These are phyloP conservation scores for Bucorvus abyssinicus DNA, from an alignment of 2,797 vertebrate genomes.

Conservation along the genomic window DNA sequence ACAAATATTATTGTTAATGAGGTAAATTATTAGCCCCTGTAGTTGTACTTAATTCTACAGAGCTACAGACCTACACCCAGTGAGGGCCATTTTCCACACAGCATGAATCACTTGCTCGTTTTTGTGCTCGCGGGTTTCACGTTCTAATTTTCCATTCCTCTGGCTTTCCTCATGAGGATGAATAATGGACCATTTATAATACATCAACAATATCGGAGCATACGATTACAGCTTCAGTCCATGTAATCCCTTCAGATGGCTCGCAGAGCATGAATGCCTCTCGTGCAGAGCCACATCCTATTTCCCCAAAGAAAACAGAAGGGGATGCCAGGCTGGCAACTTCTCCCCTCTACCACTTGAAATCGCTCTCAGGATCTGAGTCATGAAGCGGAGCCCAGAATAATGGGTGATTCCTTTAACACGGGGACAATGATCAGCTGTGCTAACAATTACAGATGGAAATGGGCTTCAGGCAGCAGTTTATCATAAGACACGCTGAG, in stretches of 20 bases:
- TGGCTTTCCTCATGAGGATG: neutral
- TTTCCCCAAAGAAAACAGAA: neutral
- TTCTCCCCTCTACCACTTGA: neutral
- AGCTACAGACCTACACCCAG: neutral
- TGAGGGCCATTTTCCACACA: conserved; percentile 9
- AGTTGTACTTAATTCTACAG: neutral
- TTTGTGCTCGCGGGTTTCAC: neutral
- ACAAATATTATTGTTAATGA: neutral
- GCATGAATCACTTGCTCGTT: neutral
- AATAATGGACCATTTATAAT: neutral
- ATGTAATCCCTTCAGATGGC: neutral
- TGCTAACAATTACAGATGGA: neutral
- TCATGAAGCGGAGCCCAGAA: neutral
- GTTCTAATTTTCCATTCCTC: conserved; percentile 37
- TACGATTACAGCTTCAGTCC: neutral
- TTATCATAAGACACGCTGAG: neutral
- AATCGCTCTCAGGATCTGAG: conserved; percentile 15
- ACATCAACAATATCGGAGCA: neutral
- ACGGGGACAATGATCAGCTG: neutral
- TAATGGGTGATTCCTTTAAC: neutral
- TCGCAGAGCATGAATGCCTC: neutral
- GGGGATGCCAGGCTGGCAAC: conserved; percentile 29
- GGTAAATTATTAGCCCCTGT: neutral
- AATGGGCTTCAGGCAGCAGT: conserved; percentile 5
- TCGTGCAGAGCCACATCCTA: neutral